Conservation (phyloP, 2,888 invertebrate species). For the Phlogophora meticulosa region DNA sequence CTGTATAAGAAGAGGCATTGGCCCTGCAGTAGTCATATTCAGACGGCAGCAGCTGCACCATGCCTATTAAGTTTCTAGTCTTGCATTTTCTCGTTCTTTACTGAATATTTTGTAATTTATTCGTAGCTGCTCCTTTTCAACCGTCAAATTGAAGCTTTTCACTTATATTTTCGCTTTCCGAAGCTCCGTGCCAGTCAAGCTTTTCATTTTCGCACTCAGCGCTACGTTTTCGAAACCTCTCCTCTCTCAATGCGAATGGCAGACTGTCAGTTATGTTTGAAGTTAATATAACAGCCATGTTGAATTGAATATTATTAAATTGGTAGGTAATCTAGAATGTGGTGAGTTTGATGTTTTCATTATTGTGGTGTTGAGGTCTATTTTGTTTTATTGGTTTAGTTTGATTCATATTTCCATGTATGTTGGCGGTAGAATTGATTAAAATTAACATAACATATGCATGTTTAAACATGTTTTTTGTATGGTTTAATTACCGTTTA, state of each 20-base stretch:
- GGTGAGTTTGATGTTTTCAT: slow-evolving; percentile 27
- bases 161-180: slow-evolving; percentile 24
- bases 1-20: too few relatives aligned
- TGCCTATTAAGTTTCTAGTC: not conserved
- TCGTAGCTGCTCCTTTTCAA: slow-evolving; percentile 7
- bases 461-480: too few relatives aligned
- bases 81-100: not conserved
- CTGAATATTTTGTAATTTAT: slow-evolving; percentile 5
- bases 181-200: slow-evolving; percentile 20
- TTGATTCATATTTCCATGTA: not conserved
- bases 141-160: slow-evolving; percentile 4
- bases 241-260: slow-evolving; percentile 19
- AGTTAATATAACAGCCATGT: slow-evolving; percentile 19
- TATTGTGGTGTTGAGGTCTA: slow-evolving; percentile 25
- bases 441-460: not conserved
- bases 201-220: slow-evolving; percentile 29
- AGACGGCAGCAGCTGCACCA: too few relatives aligned
- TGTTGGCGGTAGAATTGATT: not conserved
- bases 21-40: not conserved
- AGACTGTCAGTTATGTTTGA: slow-evolving; percentile 28
- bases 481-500: too few relatives aligned
- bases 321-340: slow-evolving; percentile 1
- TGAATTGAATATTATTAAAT: slow-evolving; percentile 19
- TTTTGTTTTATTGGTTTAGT: slow-evolving; percentile 23
- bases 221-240: slow-evolving; percentile 17